Conservation (phyloP, 2,113 vertebrate genomes). For the Dasypus novemcinctus region DNA sequence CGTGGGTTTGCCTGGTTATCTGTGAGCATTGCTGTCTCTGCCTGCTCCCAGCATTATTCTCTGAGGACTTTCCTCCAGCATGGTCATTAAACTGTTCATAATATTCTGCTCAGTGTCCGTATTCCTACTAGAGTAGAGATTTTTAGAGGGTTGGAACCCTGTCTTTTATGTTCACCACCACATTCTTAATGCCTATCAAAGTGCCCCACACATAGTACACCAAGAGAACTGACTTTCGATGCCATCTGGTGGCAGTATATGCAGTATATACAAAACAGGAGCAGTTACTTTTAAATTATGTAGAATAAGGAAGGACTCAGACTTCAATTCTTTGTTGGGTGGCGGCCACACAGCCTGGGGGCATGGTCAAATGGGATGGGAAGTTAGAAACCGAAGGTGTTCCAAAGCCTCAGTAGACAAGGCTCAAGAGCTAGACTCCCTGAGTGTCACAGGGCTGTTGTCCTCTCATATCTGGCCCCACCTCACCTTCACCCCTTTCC, state of each 20-base stretch:
- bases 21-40: neutral
- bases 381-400: neutral
- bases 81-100: neutral
- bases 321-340: neutral
- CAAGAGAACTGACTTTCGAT: neutral
- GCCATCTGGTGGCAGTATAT: conserved; percentile 45
- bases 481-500: neutral
- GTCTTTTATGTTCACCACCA: neutral
- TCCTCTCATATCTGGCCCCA: neutral
- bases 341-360: neutral
- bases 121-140: neutral
- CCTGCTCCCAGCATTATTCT: neutral
- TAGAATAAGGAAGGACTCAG: neutral
- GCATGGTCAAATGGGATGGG: neutral
- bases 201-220: neutral
- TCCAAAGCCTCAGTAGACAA: neutral
- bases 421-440: neutral
- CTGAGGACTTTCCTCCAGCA: neutral
- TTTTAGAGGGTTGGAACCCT: neutral
- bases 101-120: neutral
- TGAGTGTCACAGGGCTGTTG: neutral
- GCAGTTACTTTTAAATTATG: neutral
- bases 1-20: neutral
- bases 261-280: neutral
- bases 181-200: neutral